A percentile compares a stretch with the other conserved stretches of the same genome.
Evolutionary conservation across 2,797 vertebrate genomes (phyloP).

Genomic region (Gallirallus australis): DNA sequence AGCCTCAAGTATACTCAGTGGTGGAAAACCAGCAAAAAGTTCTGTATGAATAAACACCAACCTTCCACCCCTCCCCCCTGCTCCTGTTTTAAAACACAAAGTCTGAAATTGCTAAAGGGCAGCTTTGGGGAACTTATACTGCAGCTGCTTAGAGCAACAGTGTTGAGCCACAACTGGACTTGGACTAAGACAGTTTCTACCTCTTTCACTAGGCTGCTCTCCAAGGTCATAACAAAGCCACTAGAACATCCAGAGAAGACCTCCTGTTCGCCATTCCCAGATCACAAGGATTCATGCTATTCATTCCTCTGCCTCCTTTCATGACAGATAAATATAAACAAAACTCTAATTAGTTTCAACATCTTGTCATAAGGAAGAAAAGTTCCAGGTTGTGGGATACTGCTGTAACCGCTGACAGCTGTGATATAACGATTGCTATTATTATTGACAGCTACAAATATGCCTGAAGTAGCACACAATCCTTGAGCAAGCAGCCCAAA

Average conservation of each 20-base stretch:
- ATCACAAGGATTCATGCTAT: background rate
- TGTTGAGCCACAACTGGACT: background rate
- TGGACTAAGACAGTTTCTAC: background rate
- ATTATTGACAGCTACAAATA: background rate
- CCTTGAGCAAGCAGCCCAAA: background rate
- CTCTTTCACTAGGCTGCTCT: background rate
- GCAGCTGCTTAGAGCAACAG: background rate
- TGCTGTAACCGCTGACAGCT: background rate
- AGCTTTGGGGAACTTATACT: background rate
- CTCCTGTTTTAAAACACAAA: background rate
- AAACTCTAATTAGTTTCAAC: background rate
- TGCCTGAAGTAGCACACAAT: background rate
- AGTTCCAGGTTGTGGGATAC: background rate
- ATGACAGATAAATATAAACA: background rate
- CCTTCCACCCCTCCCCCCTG: background rate
- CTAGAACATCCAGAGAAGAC: background rate
- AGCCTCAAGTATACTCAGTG: background rate
- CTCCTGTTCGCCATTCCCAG: background rate
- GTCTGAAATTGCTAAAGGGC: background rate
- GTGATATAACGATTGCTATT: background rate
- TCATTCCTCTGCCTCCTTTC: background rate
- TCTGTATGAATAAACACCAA: background rate
- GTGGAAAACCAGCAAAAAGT: background rate
- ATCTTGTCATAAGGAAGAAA: background rate
- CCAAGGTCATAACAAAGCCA: background rate